A percentile compares a stretch with the other conserved stretches of the same genome.
Evolutionary conservation across 2,797 vertebrate species (phyloP).

Genomic region (Onychomys leucogaster): DNA sequence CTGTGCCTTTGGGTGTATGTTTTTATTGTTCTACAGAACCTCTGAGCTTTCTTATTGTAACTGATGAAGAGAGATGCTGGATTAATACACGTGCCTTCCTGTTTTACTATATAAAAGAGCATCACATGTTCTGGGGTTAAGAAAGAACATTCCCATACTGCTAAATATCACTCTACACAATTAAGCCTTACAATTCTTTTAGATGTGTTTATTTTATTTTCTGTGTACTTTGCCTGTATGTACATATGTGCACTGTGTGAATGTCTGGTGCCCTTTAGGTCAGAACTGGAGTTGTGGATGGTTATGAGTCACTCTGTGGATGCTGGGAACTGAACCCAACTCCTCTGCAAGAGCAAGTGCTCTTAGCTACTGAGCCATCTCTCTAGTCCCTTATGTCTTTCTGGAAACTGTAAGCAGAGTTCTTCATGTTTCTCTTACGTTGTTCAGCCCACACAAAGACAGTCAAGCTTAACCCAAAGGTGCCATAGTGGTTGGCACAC

Average conservation of each 20-base stretch:
- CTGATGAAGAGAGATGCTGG: slow-evolving; percentile 28
- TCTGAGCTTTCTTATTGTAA: slow-evolving; percentile 65
- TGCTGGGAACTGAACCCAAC: background rate
- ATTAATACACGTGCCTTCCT: slow-evolving; percentile 74
- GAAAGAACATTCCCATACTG: slow-evolving; percentile 31
- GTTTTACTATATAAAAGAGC: slow-evolving; percentile 46
- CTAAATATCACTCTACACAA: slow-evolving; percentile 56
- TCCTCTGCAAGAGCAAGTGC: background rate
- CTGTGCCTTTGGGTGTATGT: slow-evolving; percentile 30
- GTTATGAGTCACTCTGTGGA: background rate
- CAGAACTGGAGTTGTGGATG: background rate
- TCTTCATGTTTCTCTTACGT: background rate
- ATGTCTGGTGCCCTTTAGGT: background rate
- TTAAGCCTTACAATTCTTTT: slow-evolving; percentile 39
- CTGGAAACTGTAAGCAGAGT: background rate
- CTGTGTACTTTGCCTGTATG: background rate
- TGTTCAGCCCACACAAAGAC: slow-evolving; percentile 20
- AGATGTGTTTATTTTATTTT: background rate
- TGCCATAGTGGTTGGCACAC: background rate
- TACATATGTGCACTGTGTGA: background rate
- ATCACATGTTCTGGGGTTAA: slow-evolving; percentile 51
- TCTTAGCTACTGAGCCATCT: background rate
- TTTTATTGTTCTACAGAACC: slow-evolving; percentile 60
- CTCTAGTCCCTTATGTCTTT: background rate
- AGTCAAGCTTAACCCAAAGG: slow-evolving; percentile 34